These are phyloP conservation scores for Paracanthobrama guichenoti DNA, from an alignment of 2,113 vertebrate genomes.

Conservation along the genomic window DNA sequence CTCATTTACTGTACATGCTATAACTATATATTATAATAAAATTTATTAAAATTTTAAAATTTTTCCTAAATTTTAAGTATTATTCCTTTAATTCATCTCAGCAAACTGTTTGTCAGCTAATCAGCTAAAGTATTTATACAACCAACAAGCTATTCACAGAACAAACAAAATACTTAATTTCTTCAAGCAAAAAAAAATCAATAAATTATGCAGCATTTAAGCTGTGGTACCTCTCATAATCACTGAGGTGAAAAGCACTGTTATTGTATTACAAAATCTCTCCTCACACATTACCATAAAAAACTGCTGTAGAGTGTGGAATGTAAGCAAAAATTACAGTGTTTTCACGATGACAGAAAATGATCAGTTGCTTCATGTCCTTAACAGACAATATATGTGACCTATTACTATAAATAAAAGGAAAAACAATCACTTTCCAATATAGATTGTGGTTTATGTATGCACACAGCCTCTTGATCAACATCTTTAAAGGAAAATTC, in stretches of 20 bases:
- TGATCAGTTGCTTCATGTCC: not conserved
- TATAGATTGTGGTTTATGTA: not conserved
- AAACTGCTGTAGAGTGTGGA: too few relatives aligned
- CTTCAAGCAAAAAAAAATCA: not conserved
- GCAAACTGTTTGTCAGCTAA: too few relatives aligned
- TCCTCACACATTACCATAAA: not conserved
- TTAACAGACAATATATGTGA: not conserved
- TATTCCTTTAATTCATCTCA: too few relatives aligned
- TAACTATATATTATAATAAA: too few relatives aligned
- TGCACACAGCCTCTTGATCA: not conserved
- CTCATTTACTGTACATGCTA: not conserved
- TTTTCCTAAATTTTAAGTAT: too few relatives aligned
- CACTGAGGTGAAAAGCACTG: not conserved
- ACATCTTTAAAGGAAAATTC: not conserved
- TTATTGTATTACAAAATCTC: not conserved
- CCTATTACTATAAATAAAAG: not conserved
- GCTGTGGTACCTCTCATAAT: not conserved
- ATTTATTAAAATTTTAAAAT: too few relatives aligned
- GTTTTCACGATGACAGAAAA: not conserved
- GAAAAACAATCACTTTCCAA: not conserved
- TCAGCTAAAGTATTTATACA: too few relatives aligned
- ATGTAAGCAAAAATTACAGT: too few relatives aligned
- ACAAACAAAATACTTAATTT: constrained; percentile 1
- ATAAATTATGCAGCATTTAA: constrained; percentile 15
- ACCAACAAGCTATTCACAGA: not conserved